A percentile compares a stretch with the other conserved stretches of the same genome.
These are phyloP conservation scores for Tamandua tetradactyla DNA, from an alignment of 2,797 vertebrate species.

Conservation along the genomic window DNA sequence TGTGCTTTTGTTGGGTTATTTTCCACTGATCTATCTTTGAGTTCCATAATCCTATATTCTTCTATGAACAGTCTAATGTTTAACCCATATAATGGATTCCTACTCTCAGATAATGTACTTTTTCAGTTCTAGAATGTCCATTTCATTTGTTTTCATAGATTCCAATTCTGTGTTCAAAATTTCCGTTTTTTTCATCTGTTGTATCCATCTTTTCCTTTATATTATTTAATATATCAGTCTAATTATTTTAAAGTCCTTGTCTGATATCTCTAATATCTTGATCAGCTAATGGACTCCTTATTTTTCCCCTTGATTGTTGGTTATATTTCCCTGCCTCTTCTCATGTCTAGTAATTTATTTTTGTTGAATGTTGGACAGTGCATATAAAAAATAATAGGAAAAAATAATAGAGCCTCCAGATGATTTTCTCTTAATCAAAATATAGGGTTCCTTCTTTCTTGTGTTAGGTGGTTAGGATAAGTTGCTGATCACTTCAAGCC, in stretches of 20 bases:
- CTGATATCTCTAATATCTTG: not conserved
- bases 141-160: not conserved
- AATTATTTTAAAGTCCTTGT: conserved; percentile 24
- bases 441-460: not conserved
- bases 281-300: not conserved
- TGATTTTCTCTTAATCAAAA: not conserved
- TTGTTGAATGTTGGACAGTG: not conserved
- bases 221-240: conserved; percentile 29
- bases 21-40: conserved; percentile 21
- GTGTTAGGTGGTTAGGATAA: not conserved
- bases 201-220: not conserved
- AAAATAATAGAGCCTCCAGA: not conserved
- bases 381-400: conserved; percentile 3
- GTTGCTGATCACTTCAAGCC: not conserved
- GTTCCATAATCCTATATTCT: not conserved
- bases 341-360: conserved; percentile 32
- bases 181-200: not conserved
- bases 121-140: conserved; percentile 1
- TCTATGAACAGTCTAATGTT: not conserved
- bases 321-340: conserved; percentile 21
- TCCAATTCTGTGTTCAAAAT: not conserved
- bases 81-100: not conserved
- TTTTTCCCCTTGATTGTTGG: conserved; percentile 34
- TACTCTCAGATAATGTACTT: not conserved
- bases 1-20: conserved; percentile 32